Evolutionary conservation across 2,797 vertebrate genomes (phyloP).

Genomic region (Sebastes umbrosus): DNA sequence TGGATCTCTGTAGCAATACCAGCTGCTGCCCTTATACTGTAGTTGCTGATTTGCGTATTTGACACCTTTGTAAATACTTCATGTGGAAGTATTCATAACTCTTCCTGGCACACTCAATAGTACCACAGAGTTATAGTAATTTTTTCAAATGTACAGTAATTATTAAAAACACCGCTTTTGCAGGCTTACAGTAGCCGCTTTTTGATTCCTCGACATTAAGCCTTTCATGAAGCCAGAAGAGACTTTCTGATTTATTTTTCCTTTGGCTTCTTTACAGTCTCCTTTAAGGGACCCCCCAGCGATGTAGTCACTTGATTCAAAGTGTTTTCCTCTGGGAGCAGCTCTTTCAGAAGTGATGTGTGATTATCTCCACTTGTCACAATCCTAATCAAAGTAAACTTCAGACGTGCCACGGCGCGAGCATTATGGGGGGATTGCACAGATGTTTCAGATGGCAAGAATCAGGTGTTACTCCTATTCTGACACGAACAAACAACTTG

Average conservation of each 20-base stretch:
- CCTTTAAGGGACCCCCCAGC: constrained; percentile 43
- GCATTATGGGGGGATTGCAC: constrained; percentile 13
- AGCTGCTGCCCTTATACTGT: constrained; percentile 53
- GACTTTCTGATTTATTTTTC: constrained; percentile 42
- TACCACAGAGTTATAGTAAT: constrained; percentile 13
- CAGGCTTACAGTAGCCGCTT: constrained; percentile 21
- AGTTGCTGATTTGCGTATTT: constrained; percentile 45
- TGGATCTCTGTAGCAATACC: constrained; percentile 39
- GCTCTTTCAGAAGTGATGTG: constrained; percentile 37
- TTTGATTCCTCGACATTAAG: constrained; percentile 21
- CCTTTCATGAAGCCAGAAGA: constrained; percentile 33
- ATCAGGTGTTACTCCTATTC: constrained; percentile 42
- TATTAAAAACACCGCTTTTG: constrained; percentile 52
- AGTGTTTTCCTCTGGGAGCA: constrained; percentile 39
- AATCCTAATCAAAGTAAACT: constrained; percentile 54
- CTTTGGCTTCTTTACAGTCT: constrained; percentile 18
- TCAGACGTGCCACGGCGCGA: not conserved
- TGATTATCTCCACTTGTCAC: constrained; percentile 49
- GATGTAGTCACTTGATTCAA: constrained; percentile 54
- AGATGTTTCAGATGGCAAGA: constrained; percentile 37
- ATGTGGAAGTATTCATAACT: constrained; percentile 50
- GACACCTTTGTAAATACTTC: constrained; percentile 54
- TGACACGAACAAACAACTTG: constrained; percentile 21
- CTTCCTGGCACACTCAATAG: constrained; percentile 65
- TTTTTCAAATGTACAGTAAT: constrained; percentile 53